These are phyloP conservation scores for Drosophila atripex DNA, from an alignment of 2,888 invertebrate genomes.

Conservation along the genomic window DNA sequence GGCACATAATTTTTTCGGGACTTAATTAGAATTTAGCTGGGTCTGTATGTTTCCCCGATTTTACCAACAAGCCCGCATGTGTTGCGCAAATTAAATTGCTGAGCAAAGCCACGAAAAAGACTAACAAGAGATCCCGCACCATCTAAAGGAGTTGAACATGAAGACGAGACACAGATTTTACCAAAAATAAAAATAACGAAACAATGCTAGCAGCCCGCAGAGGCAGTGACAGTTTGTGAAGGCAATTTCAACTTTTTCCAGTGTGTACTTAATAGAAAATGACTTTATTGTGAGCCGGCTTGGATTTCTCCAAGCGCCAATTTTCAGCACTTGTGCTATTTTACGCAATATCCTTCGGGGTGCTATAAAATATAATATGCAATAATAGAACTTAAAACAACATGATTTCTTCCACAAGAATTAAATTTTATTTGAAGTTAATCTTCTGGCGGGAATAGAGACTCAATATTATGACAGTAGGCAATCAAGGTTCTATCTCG, in stretches of 20 bases:
- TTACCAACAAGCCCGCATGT: conserved; percentile 66
- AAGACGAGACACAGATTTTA: conserved; percentile 34
- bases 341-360: not conserved
- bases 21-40: conserved; percentile 62
- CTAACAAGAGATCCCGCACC: conserved; percentile 27
- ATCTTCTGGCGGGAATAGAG: conserved; percentile 12
- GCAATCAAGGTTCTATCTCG: conserved; percentile 27
- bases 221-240: conserved; percentile 40
- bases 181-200: conserved; percentile 11
- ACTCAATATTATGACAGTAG: conserved; percentile 35
- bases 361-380: not conserved
- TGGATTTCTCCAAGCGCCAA: conserved; percentile 35
- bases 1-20: conserved; percentile 43
- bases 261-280: conserved; percentile 72
- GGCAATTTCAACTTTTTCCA: conserved; percentile 74
- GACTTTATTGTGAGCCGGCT: conserved; percentile 56
- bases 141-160: conserved; percentile 40
- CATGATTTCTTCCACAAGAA: conserved; percentile 1
- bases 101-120: conserved; percentile 74
- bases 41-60: conserved; percentile 27
- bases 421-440: not conserved
- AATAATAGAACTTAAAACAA: not conserved
- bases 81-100: conserved; percentile 78
- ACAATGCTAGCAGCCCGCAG: conserved; percentile 33
- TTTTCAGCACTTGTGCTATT: conserved; percentile 48